Conservation (phyloP, 2,113 vertebrate genomes). For the Anas platyrhynchos region DNA sequence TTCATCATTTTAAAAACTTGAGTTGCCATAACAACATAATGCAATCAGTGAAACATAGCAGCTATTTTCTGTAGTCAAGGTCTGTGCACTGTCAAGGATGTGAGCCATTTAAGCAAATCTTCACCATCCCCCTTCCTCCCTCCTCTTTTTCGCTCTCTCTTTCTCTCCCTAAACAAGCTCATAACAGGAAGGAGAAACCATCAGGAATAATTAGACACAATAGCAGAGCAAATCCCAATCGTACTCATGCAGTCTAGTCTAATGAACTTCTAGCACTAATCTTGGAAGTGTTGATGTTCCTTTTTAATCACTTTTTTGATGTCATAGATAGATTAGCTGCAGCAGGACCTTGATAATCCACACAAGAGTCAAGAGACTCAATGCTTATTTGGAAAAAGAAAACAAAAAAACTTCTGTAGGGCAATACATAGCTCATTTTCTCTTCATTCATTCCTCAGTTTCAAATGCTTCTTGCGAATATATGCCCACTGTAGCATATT, state of each 20-base stretch:
- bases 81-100: constrained; percentile 69
- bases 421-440: background rate
- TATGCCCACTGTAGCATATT: background rate
- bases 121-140: constrained; percentile 58
- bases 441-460: background rate
- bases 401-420: background rate
- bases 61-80: constrained; percentile 72
- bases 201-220: constrained; percentile 69
- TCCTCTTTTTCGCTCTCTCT: constrained; percentile 28
- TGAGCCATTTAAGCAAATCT: constrained; percentile 71
- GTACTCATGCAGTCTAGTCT: constrained; percentile 7
- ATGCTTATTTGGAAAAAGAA: background rate
- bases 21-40: constrained; percentile 81
- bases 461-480: background rate
- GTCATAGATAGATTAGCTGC: constrained; percentile 50
- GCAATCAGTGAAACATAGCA: constrained; percentile 66
- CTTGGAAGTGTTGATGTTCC: constrained; percentile 42
- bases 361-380: background rate
- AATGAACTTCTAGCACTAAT: constrained; percentile 49
- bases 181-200: constrained; percentile 65
- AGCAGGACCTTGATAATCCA: constrained; percentile 38
- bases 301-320: constrained; percentile 63
- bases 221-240: constrained; percentile 50
- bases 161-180: constrained; percentile 63
- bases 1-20: constrained; percentile 76